Base-by-base conservation (phyloP, 2,797 vertebrate genomes). In the Taeniopygia guttata region DNA sequence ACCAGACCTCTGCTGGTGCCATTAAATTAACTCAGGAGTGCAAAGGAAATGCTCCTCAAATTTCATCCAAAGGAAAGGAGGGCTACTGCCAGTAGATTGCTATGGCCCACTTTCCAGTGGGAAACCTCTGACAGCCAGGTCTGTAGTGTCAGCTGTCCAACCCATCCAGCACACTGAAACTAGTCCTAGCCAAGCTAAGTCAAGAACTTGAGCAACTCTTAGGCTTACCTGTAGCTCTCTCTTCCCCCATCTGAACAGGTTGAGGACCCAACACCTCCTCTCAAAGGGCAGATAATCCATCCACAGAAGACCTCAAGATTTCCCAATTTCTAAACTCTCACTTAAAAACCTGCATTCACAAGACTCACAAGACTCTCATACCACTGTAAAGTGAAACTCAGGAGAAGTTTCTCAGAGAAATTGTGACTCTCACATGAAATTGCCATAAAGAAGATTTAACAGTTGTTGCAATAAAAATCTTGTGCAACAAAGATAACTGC, bases 401-500 rank as follows among this genome's bases (percentile, higher is more conserved):
- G 42, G 38, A 16, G 63, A 91, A 74, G 40, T 48, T 95, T 92
- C 79, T 76, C 68, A 66, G 51, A 25, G 55, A 54, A 58, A 94
- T 84, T 91, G 75, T 92, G 93, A 96, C 62, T 84, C 34, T 91
- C 96, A 91, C 87, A 38, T 88, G 89, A 96, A 94, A 93, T 54
- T 36, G 45, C 58, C 68, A 17, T 64, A 83, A 91, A 90, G 70
- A 77, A 82, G 32, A 36, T 81, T 54, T 75, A 87, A 67, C 2
- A 8, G 54, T 30, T 59, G 16, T 75, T 90, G 74, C 36, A 89
- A n/a, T 22, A 72, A 34, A 46, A 93, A 62, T 75, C 54, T 78
- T 72, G 19, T 2, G 13, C 46, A 91, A 51, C 13, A 59, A 70
- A 84, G 92, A 91, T 67, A 76, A 81, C 43, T 74, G 27, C 88